Evolutionary conservation across 2,888 invertebrate genomes (phyloP), one percentile per base, ranked within the genome.

Genomic region (Sarcophaga subvicina): DNA sequence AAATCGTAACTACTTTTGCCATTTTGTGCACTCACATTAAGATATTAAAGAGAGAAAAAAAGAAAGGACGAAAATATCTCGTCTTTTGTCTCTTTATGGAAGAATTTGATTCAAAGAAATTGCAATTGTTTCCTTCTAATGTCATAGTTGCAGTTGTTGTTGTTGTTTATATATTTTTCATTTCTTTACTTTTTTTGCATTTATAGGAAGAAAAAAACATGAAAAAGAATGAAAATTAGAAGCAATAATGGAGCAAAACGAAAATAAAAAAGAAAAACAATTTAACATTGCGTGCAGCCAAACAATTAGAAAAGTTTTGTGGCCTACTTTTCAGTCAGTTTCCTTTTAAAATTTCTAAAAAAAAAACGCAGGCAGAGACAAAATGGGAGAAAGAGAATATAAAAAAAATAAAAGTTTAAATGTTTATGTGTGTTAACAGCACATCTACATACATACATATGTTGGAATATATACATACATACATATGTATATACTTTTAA

Each of bases 221-320:
- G 37, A 37, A 54, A 54, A 54, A 54, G 17, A 17, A 14, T 17
- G 14, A 54, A 54, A 54, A 54, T 54, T 54, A 54, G 54, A 54
- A 54, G 17, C 54, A 54, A 54, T 54, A 54, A 14, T 54, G 17
- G 54, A 54, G 17, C 12, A 54, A 54, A 54, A 54, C 4, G 17
- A 14, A 62, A 77, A 80, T 72, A 86, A 80, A 69, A 86, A 82
- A 79, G 80, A 78, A 84, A 78, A 70, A 85, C 81, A 80, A 85
- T 85, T 88, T 82, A 85, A 83, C 76, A 86, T 85, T 72, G 86
- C 90, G 89, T 89, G 88, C 78, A 81, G 78, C 84, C 89, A 89
- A 90, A 90, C 91, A 91, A 91, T 91, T 91, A 91, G 91, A 90
- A 91, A 90, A 91, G 91, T 90, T 91, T 89, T 89, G 83, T 90